These are phyloP conservation scores for Apostichopus leukothele DNA, from an alignment of 53 echinoderm and acorn worm species.

Conservation along the genomic window DNA sequence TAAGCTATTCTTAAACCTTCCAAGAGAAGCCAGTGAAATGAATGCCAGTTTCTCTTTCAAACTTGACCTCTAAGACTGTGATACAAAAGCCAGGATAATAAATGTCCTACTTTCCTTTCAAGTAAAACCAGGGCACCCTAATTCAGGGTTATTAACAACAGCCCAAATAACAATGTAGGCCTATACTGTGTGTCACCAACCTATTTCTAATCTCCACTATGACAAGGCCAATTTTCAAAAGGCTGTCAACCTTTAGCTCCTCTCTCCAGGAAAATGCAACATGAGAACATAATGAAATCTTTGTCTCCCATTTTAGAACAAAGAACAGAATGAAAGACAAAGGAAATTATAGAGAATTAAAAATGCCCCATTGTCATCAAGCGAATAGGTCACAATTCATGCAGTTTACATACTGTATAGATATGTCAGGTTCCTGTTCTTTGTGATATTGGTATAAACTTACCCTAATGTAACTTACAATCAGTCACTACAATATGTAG, in stretches of 20 bases:
- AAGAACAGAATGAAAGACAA: background rate
- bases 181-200: background rate
- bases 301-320: background rate
- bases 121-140: background rate
- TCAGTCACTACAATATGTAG: no score
- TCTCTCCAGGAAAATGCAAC: slow-evolving; percentile 24
- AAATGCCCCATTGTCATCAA: background rate
- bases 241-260: background rate
- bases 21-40: background rate
- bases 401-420: no score
- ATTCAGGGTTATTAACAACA: background rate
- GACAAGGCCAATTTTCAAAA: background rate
- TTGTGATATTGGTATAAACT: no score
- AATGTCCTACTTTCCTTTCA: background rate
- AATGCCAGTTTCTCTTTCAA: background rate
- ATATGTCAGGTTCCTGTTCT: no score
- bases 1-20: no score
- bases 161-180: background rate
- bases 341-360: background rate
- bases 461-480: no score
- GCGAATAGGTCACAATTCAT: no score
- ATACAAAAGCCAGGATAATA: background rate
- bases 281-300: background rate
- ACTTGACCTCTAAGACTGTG: background rate
- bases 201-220: background rate